These are phyloP conservation scores for Cactoblastis cactorum DNA, from an alignment of 2,888 invertebrate genomes.

Conservation along the genomic window DNA sequence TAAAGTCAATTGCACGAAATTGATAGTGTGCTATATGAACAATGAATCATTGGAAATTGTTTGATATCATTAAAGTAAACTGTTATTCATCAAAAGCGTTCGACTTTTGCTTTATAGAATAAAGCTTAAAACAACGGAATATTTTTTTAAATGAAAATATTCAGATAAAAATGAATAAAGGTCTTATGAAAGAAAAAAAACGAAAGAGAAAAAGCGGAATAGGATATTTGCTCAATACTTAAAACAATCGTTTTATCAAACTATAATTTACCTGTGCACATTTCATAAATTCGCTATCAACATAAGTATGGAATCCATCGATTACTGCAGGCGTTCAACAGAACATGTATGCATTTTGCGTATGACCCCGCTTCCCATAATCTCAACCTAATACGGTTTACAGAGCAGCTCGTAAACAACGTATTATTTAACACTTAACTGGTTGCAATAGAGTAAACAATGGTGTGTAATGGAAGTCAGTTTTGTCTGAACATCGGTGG, in stretches of 20 bases:
- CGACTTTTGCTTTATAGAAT: too few relatives aligned
- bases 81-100: too few relatives aligned
- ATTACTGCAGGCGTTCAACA: not conserved
- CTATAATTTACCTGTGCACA: not conserved
- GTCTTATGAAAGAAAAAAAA: too few relatives aligned
- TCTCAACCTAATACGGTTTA: not conserved
- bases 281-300: not conserved
- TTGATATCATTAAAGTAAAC: too few relatives aligned
- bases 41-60: too few relatives aligned
- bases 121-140: too few relatives aligned
- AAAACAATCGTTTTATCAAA: not conserved
- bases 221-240: not conserved
- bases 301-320: not conserved
- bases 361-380: not conserved
- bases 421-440: constrained; percentile 46
- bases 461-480: constrained; percentile 60
- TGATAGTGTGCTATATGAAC: too few relatives aligned
- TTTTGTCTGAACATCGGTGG: constrained; percentile 58
- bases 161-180: too few relatives aligned
- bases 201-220: too few relatives aligned
- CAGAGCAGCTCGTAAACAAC: constrained; percentile 16
- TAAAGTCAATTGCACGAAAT: too few relatives aligned
- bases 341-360: not conserved
- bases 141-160: too few relatives aligned
- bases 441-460: constrained; percentile 64